These are phyloP conservation scores for Caenorhabditis briggsae DNA, from an alignment of 1,140 invertebrate genomes.

Conservation along the genomic window DNA sequence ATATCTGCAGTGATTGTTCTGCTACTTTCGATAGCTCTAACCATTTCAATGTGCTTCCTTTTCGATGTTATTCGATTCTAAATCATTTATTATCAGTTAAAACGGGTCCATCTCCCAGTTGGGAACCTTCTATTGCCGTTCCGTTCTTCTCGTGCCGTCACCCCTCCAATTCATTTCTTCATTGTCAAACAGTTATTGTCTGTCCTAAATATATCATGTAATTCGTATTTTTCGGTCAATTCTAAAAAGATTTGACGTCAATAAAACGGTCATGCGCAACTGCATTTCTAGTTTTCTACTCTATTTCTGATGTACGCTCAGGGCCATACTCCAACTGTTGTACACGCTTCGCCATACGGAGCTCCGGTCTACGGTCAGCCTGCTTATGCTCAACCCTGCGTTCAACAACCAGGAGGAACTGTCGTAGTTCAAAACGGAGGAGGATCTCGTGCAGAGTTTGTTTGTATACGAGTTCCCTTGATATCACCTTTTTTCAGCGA, in stretches of 20 bases:
- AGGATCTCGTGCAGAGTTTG: not conserved
- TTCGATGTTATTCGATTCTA: not conserved
- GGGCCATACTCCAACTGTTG: slow-evolving; percentile 14
- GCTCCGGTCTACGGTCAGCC: slow-evolving; percentile 4
- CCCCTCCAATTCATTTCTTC: too few species aligned
- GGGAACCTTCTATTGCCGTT: too few species aligned
- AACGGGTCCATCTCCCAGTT: too few species aligned
- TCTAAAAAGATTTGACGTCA: too few species aligned
- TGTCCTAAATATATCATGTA: too few species aligned
- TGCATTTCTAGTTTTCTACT: not conserved
- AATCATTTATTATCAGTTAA: not conserved
- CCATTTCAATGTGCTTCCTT: not conserved
- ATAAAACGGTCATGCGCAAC: not conserved
- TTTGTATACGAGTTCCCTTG: not conserved
- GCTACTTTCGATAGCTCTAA: not conserved
- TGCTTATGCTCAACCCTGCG: not conserved
- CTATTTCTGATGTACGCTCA: slow-evolving; percentile 1
- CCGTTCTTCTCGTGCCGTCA: not conserved
- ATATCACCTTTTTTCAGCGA: not conserved
- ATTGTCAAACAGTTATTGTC: too few species aligned
- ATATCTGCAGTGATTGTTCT: not conserved
- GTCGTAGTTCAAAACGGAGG: not conserved
- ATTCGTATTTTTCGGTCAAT: too few species aligned
- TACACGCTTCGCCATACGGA: not conserved
- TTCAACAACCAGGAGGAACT: not conserved